Evolutionary conservation across 2,888 invertebrate species (phyloP).

Genomic region (Nipponacmea schrenckii): DNA sequence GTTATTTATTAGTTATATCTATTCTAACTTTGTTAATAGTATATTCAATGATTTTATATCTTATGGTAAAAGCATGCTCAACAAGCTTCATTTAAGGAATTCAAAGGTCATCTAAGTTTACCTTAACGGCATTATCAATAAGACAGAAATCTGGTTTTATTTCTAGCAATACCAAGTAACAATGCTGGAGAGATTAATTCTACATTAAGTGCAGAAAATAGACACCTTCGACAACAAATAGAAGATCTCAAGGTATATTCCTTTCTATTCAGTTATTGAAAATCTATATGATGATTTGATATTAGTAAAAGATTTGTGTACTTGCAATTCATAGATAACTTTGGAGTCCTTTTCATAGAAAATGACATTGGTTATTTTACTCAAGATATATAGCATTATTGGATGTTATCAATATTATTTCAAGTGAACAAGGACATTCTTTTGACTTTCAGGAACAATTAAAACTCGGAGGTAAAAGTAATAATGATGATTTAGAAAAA

Average conservation of each 20-base stretch:
- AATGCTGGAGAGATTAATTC: slow-evolving; percentile 49
- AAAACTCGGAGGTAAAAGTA: slow-evolving; percentile 31
- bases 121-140: no score
- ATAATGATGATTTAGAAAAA: slow-evolving; percentile 53
- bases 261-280: neutral
- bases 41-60: no score
- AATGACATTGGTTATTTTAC: neutral
- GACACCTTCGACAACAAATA: slow-evolving; percentile 52
- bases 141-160: neutral
- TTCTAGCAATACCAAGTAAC: slow-evolving; percentile 33
- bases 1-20: no score
- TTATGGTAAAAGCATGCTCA: no score
- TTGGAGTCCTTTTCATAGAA: no score
- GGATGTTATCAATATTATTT: neutral
- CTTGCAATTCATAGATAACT: no score
- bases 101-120: no score
- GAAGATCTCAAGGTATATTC: slow-evolving; percentile 51
- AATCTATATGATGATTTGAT: no score
- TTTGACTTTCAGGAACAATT: slow-evolving; percentile 43
- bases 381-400: neutral
- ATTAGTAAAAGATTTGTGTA: no score
- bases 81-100: no score
- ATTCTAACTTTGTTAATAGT: no score
- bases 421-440: neutral
- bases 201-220: slow-evolving; percentile 60